Base-by-base conservation (phyloP, 2,113 vertebrate species). In the Xenotilapia longispinis region DNA sequence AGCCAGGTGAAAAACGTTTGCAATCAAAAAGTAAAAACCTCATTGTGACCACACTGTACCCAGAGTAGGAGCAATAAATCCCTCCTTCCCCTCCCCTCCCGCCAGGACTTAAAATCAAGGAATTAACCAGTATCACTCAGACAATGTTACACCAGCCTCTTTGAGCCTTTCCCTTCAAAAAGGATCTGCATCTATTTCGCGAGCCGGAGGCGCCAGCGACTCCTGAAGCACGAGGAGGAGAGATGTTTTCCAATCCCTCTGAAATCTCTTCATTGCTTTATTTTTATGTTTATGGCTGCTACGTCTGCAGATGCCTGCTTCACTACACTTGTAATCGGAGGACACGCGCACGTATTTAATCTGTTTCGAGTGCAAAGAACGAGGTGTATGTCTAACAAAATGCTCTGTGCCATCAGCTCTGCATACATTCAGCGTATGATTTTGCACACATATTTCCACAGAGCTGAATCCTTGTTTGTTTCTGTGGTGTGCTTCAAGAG, bases 391-490 rank as follows among this genome's bases (percentile, higher is more conserved):
- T 78, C 73, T 51, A 36, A 81, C 75, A 81, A 51, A 58, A 21
- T 4, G 84, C 58, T 13, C 73, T 12, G 84, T 47, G 40, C 58
- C 31, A 28, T 79, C 49, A 13, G 51, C 90, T 88, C 82, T 73
- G 49, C 85, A 85, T 70, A 87, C 86, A 90, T 84, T 21, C 81
- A 82, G 86, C 55, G 12, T 31, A 86, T 88, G 87, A 85, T 91
- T 94, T 47, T 89, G 86, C 82, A 84, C 93, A 90, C 90, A 92
- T 92, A 94, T 92, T 93, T 92, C 53, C 83, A 88, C 87, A 85
- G 90, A 89, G 84, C 91, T 85, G 84, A 88, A 89, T 84, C 87
- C 88, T 73, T 94, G 93, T 95, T 94, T 94, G 94, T 94, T 94
- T 94, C 93, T 90, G 83, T 90, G 88, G 60, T 89, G 84, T 92